Evolutionary conservation across 2,797 vertebrate genomes (phyloP).

Genomic region (Pangasius djambal): DNA sequence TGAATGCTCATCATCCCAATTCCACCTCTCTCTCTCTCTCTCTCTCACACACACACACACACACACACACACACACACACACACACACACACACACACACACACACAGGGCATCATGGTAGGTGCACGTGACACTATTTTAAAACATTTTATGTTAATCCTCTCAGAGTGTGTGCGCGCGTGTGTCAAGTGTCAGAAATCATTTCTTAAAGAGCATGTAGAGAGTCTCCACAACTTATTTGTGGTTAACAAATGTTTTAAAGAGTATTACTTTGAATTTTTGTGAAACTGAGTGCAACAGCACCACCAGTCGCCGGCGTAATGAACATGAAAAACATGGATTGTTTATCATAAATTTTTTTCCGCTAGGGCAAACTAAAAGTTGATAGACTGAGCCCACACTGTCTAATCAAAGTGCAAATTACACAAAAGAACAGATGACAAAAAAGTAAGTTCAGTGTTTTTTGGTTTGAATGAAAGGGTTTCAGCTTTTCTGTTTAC

Average conservation of each 20-base stretch:
- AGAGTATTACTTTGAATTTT: too few relatives aligned
- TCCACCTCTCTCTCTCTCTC: neutral
- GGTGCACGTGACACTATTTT: slow-evolving; percentile 23
- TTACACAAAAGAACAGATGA: neutral
- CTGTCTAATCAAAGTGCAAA: neutral
- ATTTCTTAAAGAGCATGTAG: neutral
- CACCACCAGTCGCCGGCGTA: too few relatives aligned
- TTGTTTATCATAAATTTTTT: too few relatives aligned
- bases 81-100: neutral
- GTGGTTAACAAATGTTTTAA: too few relatives aligned
- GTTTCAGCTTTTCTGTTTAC: too few relatives aligned
- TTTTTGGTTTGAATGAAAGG: too few relatives aligned
- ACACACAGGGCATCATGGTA: neutral
- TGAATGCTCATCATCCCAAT: slow-evolving; percentile 42
- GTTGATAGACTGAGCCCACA: neutral
- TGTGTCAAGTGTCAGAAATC: neutral
- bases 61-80: slow-evolving; percentile 31
- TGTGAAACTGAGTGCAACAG: too few relatives aligned
- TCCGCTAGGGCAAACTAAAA: neutral
- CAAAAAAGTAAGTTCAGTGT: too few relatives aligned
- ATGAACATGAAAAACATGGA: too few relatives aligned
- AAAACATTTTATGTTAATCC: slow-evolving; percentile 25
- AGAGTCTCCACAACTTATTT: neutral
- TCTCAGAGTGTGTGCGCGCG: neutral
- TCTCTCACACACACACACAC: neutral